Base-by-base conservation (phyloP, 2,113 vertebrate species). In the Corythornis cristatus region DNA sequence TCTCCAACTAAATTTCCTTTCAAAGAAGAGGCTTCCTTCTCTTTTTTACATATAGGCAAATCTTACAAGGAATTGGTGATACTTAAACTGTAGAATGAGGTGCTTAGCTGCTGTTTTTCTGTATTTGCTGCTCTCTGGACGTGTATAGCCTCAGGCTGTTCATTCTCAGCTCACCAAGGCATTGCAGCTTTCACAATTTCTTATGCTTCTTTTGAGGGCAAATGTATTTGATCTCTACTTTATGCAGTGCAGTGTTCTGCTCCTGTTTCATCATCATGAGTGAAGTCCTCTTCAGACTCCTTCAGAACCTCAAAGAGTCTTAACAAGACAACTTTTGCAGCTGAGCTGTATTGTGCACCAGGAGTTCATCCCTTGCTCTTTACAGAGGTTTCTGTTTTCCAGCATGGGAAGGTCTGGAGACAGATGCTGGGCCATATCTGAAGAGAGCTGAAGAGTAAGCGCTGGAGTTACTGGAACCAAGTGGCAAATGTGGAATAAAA, bases 131-230 rank as follows among this genome's bases (percentile, higher is more conserved):
- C 81, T 93, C 89, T 85, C 81, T 76, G 95, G 95, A 87, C 84
- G 26, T 91, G 89, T 89, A 43, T 70, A 70, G 95, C 96, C 96
- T 92, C 67, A 26, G 96, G 95, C 93, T 92, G 72, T 62, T 93
- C 86, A 51, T 91, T 92, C 89, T 62, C 77, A 61, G 76, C 83
- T 92, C 33, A 19, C 88, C 31, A 23, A 86, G 61, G 50, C 77
- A 46, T 21, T 85, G 91, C 90, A 91, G 42, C 81, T 67, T 45
- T 91, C 88, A 57, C 86, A 29, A 40, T 87, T 95, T 89, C 75
- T 91, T 46, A 51, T 46, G 85, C 67, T 85, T 56, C 78, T 94
- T 95, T 79, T 84, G 42, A 89, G 86, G 91, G 81, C 91, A 87
- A 71, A 87, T 28, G 31, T n/a, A 54, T 93, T 89, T 95, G 92